Evolutionary conservation across 1,140 invertebrate species (phyloP).

Genomic region (Drosophila repleta): DNA sequence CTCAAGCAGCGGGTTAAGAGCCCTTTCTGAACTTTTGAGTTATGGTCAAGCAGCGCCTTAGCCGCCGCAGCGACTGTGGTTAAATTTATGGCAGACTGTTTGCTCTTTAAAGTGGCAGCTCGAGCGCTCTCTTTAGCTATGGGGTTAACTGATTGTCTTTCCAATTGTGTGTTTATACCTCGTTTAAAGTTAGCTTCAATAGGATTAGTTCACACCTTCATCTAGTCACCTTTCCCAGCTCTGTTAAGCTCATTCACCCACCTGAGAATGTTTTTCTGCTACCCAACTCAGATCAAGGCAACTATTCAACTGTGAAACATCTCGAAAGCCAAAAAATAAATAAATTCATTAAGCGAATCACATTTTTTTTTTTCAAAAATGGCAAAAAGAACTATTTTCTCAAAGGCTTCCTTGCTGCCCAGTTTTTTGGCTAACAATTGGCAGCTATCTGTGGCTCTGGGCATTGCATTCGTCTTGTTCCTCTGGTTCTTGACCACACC

Average conservation of each 20-base stretch:
- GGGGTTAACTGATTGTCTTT: no score
- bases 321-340: not conserved
- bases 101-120: no score
- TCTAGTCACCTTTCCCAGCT: no score
- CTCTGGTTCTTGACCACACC: conserved; percentile 2
- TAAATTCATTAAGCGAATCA: not conserved
- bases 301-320: no score
- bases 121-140: no score
- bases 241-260: no score
- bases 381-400: conserved; percentile 1
- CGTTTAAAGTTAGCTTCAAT: no score
- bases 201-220: no score
- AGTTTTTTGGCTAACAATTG: not conserved
- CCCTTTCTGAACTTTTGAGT: conserved; percentile 58
- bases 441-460: not conserved
- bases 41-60: conserved; percentile 44
- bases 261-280: no score
- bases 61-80: not conserved
- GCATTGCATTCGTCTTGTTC: not conserved
- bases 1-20: conserved; percentile 70
- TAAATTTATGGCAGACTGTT: no score
- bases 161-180: no score
- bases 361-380: not conserved
- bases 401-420: not conserved
- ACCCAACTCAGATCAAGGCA: no score